A percentile compares a stretch with the other conserved stretches of the same genome.
These are phyloP conservation scores for Heterotis niloticus DNA, from an alignment of 2,113 vertebrate genomes.

Conservation along the genomic window DNA sequence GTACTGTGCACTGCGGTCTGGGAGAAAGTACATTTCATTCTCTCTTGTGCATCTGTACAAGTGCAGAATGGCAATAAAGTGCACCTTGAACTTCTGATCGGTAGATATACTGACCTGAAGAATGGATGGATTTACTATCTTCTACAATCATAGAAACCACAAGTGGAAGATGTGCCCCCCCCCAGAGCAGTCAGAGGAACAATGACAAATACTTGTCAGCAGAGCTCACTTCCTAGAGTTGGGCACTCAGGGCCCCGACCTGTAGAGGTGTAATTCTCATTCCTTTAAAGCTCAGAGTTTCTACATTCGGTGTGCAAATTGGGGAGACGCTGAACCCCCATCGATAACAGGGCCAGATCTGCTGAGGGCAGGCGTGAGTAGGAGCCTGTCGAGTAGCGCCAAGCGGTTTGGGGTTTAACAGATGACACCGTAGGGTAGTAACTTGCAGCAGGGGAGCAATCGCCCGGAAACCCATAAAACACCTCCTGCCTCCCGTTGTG, in stretches of 20 bases:
- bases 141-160: background rate
- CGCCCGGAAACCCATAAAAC: constrained; percentile 13
- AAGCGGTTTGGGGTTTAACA: background rate
- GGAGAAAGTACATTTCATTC: too few relatives aligned
- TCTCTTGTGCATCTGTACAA: too few relatives aligned
- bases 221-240: background rate
- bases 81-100: too few relatives aligned
- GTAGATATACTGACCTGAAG: too few relatives aligned
- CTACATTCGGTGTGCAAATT: background rate
- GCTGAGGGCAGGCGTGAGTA: background rate
- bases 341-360: background rate
- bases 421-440: background rate
- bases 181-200: background rate
- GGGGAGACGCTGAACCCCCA: background rate
- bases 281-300: background rate
- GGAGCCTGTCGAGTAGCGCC: background rate
- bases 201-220: background rate
- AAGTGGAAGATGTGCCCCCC: background rate
- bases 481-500: background rate
- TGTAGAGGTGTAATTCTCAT: background rate
- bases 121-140: background rate
- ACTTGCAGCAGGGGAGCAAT: background rate
- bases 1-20: too few relatives aligned
- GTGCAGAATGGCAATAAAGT: too few relatives aligned
- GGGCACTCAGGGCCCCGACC: too few relatives aligned